Evolutionary conservation across 2,113 vertebrate species (phyloP).

Genomic region (Lycocorax pyrrhopterus): DNA sequence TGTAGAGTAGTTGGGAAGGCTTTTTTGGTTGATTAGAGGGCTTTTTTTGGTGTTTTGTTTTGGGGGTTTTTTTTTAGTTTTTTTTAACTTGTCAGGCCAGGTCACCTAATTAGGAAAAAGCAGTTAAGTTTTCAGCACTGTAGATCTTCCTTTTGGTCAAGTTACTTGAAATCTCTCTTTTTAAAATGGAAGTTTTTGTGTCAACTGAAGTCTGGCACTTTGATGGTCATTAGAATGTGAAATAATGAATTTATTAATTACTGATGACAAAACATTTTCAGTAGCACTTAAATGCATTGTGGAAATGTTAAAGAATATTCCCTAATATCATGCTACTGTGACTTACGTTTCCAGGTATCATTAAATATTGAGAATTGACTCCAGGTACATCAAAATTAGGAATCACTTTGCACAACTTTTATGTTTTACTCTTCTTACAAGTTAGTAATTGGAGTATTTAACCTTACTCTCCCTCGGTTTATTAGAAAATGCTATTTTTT

Average conservation of each 20-base stretch:
- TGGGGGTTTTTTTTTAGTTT: background rate
- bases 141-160: background rate
- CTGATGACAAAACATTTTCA: background rate
- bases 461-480: slow-evolving; percentile 63
- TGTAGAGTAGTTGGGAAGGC: background rate
- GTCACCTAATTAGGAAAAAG: background rate
- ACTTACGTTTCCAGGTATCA: background rate
- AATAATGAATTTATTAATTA: background rate
- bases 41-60: background rate
- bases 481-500: slow-evolving; percentile 70
- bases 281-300: background rate
- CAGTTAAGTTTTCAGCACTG: background rate
- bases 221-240: background rate
- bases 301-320: background rate
- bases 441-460: slow-evolving; percentile 70
- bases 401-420: slow-evolving; percentile 48
- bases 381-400: slow-evolving; percentile 59
- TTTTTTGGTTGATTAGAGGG: background rate
- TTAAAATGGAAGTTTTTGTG: background rate
- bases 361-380: slow-evolving; percentile 58
- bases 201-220: background rate
- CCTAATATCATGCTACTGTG: background rate
- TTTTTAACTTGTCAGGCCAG: background rate
- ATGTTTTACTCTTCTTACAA: slow-evolving; percentile 62
- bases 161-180: background rate